Evolutionary conservation across 2,888 invertebrate genomes (phyloP).

Genomic region (Fissipunctia ypsillon): DNA sequence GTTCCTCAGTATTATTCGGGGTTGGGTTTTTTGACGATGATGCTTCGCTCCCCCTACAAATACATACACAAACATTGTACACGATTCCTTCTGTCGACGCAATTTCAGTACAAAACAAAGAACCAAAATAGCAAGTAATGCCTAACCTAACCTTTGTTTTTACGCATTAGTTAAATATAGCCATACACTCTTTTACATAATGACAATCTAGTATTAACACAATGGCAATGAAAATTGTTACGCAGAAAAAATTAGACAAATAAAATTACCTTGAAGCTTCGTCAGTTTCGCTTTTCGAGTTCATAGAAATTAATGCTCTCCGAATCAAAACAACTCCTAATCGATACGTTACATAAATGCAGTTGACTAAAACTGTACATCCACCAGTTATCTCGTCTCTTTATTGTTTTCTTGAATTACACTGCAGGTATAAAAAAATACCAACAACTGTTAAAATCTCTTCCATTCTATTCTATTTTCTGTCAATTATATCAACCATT

Average conservation of each 20-base stretch:
- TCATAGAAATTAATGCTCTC: conserved; percentile 87
- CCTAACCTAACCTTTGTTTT: conserved; percentile 79
- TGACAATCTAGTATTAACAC: conserved; percentile 26
- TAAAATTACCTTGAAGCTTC: conserved; percentile 90
- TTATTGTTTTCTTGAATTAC: conserved; percentile 74
- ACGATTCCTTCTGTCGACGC: conserved; percentile 52
- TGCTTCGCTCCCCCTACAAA: conserved; percentile 88
- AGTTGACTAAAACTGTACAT: conserved; percentile 74
- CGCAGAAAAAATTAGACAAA: conserved; percentile 44
- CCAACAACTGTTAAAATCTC: conserved; percentile 79
- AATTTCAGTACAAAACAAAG: conserved; percentile 80
- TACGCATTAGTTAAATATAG: conserved; percentile 68
- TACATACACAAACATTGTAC: conserved; percentile 55
- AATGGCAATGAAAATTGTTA: conserved; percentile 27
- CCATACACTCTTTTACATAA: conserved; percentile 19
- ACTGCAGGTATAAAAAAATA: conserved; percentile 80
- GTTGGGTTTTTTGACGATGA: conserved; percentile 87
- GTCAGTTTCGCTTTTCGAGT: conserved; percentile 90
- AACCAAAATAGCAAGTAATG: conserved; percentile 88
- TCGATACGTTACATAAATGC: conserved; percentile 78
- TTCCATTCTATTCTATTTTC: conserved; percentile 76
- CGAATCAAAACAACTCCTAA: conserved; percentile 79
- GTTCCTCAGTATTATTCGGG: conserved; percentile 81
- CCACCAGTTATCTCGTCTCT: conserved; percentile 64
- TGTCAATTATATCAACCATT: conserved; percentile 81